Evolutionary conservation across 2,888 invertebrate genomes (phyloP), one percentile per base, ranked within the genome.

Genomic region (Synergus gifuensis): DNA sequence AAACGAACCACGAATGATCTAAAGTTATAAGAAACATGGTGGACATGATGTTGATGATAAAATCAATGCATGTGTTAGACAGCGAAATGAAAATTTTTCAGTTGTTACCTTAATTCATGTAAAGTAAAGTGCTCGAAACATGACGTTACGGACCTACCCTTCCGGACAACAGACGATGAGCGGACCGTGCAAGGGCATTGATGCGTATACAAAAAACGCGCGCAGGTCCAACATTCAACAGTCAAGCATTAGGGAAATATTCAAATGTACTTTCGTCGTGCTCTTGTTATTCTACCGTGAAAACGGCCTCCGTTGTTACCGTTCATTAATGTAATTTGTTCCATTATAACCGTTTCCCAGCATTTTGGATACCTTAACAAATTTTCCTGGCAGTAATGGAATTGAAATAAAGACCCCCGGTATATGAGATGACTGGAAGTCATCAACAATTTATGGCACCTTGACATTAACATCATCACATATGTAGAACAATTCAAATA

Each of bases 211-310:
- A 89, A 90, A 82, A 81, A 78, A 90, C 88, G 89, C 88, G 88
- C 88, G 90, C 89, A 88, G 88, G 89, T 87, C 89, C 87, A 88
- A 85, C 82, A 79, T 67, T 77, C 81, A 76, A 82, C 83, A 79
- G 81, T 85, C 81, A 81, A 36, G 83, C 85, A 86, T 86, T 88
- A 86, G 88, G 87, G 86, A 88, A 88, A 88, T 86, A 88, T 88
- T 88, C 86, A 87, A 86, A 87, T 88, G 85, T 85, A 87, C 82
- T 86, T 85, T 85, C 86, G 85, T 82, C 84, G 84, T 87, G 85
- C 87, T 90, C 91, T 91, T 91, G 90, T 90, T 91, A 91, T 91
- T 91, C 91, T 91, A 91, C 89, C 91, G 91, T 91, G 90, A 91
- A 91, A 91, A 91, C 90, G 90, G 82, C 89, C 85, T 88, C 82